These are phyloP conservation scores for Musca domestica DNA, from an alignment of 1,140 invertebrate species.

Conservation along the genomic window DNA sequence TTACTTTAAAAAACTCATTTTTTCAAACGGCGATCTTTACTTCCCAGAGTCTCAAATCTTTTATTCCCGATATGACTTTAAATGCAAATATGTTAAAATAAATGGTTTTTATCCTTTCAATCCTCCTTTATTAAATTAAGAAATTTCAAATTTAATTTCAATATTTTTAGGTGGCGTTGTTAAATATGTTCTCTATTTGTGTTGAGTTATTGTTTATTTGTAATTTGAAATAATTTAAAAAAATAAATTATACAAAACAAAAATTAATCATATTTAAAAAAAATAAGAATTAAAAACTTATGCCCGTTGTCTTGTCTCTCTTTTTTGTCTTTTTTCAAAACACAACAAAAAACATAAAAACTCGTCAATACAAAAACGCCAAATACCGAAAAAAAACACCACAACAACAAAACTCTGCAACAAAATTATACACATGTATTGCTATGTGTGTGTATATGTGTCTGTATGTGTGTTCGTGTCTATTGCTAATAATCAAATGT, in stretches of 20 bases:
- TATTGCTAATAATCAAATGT: not conserved
- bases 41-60: too few relatives aligned
- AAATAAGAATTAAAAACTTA: constrained; percentile 34
- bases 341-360: not conserved
- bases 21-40: too few relatives aligned
- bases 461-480: not conserved
- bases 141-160: too few relatives aligned
- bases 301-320: constrained; percentile 53
- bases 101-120: too few relatives aligned
- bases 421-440: not conserved
- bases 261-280: constrained; percentile 13
- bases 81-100: too few relatives aligned
- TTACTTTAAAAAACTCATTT: too few relatives aligned
- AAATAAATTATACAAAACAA: not conserved
- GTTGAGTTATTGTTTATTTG: constrained; percentile 9
- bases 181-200: not conserved
- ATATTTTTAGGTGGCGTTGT: constrained; percentile 13
- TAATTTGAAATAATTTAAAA: not conserved
- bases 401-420: not conserved
- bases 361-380: not conserved
- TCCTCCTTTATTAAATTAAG: too few relatives aligned
- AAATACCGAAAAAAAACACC: not conserved
- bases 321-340: constrained; percentile 33
- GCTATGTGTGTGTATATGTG: not conserved
- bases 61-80: too few relatives aligned